Evolutionary conservation across 2,888 invertebrate species (phyloP).

Genomic region (Resseliella maxima): DNA sequence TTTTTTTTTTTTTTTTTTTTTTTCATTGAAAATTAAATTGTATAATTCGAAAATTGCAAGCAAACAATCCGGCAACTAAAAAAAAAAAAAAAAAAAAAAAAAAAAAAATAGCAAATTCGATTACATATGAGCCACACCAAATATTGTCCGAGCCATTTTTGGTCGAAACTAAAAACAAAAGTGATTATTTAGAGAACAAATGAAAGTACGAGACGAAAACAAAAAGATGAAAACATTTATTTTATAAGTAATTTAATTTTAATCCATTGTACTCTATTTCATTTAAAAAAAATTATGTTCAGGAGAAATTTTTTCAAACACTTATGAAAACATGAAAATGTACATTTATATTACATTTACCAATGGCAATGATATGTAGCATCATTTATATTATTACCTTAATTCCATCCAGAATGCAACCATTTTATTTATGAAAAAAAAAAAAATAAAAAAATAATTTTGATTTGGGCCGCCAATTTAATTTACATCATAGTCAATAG

Average conservation of each 20-base stretch:
- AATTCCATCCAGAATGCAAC: background rate
- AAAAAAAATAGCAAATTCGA: background rate
- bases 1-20: background rate
- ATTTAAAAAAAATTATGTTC: background rate
- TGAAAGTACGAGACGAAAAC: too few relatives aligned
- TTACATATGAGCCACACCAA: background rate
- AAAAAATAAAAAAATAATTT: too few relatives aligned
- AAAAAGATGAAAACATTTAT: background rate
- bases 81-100: background rate
- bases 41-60: background rate
- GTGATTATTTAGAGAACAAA: conserved; percentile 15
- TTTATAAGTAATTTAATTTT: conserved; percentile 25
- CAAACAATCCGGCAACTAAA: background rate
- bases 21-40: background rate
- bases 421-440: too few relatives aligned
- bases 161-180: background rate
- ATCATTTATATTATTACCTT: background rate
- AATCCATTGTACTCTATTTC: background rate
- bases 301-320: background rate
- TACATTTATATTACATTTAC: too few relatives aligned
- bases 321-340: background rate
- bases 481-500: too few relatives aligned
- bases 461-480: too few relatives aligned
- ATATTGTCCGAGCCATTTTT: conserved; percentile 32
- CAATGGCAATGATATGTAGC: too few relatives aligned